Evolutionary conservation across 2,888 invertebrate species (phyloP), one percentile per base, ranked within the genome.

Genomic region (Protonemura montana): DNA sequence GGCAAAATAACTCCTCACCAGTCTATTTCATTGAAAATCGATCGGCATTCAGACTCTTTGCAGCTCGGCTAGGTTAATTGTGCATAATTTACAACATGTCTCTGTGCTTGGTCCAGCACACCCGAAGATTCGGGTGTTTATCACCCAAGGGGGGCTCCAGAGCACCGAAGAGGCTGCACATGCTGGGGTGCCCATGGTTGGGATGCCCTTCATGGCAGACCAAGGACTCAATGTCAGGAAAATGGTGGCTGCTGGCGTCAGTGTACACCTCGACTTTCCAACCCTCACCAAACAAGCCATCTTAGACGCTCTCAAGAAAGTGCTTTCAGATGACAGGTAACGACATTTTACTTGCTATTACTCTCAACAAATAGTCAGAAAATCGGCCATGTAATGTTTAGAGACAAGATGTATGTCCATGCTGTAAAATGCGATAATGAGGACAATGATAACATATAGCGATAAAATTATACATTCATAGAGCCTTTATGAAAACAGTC

Each of bases 101-200:
- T 26, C 78, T n/a, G 27, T 5, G 6, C 2, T 27, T 28, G n/a
- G 29, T 29, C 25, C 86, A 86, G 87, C 80, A 0, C 86, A 87
- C 28, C 87, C 87, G 0, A 87, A 86, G 25, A 82, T 87, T 10
- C 86, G 84, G 35, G 85, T 83, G 35, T 87, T 86, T 59, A 87
- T 87, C 77, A 85, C 82, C 30, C 87, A 87, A 84, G 86, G 87
- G 0, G 87, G 88, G 21, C 80, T 87, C 0, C 87, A 87, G 41
- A 87, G 87, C 82, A 81, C 85, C 16, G 86, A 87, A 30, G 87
- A 87, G 27, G 87, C 87, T 0, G 85, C 86, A 6, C 76, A 78
- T 21, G 80, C 27, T 1, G 86, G 85, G 7, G 87, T 87, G 0
- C 87, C 87, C 16, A 26, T 87, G 10, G 85, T 87, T 0, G 86